phyloP scores from a whole-genome alignment of 2,797 vertebrate species.

The Lithobates pipiens region DNA sequence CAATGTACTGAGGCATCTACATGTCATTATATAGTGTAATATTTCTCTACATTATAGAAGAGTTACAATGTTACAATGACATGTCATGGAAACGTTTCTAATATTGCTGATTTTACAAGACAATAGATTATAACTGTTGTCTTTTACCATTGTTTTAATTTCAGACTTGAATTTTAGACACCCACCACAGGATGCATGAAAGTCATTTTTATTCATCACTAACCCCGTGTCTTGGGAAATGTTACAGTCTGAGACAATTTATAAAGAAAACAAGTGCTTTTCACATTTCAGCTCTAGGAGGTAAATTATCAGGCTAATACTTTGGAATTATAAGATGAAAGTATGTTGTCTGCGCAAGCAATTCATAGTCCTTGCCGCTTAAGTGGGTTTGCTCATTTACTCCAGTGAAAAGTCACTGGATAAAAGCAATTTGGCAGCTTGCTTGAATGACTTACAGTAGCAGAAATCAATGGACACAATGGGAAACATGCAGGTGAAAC shows the following conservation, averaged over 20 bases:
- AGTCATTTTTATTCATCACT: slow-evolving; percentile 16
- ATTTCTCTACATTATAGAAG: no score
- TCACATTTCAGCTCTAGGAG: slow-evolving; percentile 33
- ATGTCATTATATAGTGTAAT: neutral
- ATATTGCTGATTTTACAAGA: neutral
- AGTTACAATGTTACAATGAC: neutral
- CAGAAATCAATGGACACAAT: slow-evolving; percentile 44
- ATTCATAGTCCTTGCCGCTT: slow-evolving; percentile 22
- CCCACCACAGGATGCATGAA: slow-evolving; percentile 3
- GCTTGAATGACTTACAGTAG: slow-evolving; percentile 38
- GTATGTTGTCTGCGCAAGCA: slow-evolving; percentile 27
- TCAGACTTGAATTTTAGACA: neutral
- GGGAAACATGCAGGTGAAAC: slow-evolving; percentile 29
- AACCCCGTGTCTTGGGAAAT: slow-evolving; percentile 1
- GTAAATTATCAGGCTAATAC: slow-evolving; percentile 49
- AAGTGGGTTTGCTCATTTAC: slow-evolving; percentile 50
- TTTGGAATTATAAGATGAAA: slow-evolving; percentile 37
- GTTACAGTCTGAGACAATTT: slow-evolving; percentile 1
- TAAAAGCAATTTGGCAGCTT: slow-evolving; percentile 53
- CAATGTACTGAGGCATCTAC: neutral
- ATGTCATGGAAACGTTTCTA: neutral
- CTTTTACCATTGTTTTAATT: neutral
- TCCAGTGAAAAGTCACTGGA: slow-evolving; percentile 23
- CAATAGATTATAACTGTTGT: neutral
- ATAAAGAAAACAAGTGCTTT: slow-evolving; percentile 6